Base-by-base conservation (phyloP, 2,797 vertebrate genomes). In the Chaetodon trifasciatus region DNA sequence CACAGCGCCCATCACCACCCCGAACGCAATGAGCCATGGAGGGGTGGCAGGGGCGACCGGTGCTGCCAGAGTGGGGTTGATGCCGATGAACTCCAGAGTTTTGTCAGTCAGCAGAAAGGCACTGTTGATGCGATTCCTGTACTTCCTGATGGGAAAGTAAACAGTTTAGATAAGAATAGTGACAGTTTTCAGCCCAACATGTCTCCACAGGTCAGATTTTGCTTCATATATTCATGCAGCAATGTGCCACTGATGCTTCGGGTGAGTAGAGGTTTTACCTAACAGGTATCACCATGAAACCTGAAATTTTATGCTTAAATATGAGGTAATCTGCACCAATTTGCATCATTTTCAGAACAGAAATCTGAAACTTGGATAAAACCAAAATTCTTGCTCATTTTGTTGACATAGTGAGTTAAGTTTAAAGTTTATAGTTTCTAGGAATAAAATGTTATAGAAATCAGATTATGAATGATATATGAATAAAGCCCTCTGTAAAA, bases 1-100 rank as follows among this genome's bases (percentile, higher is more conserved):
- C 47, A 96, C 92, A 0, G 56, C 0, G 0, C 95, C 92, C 3
- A 96, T 96, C 56, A 96, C 90, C 58, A 98, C 94, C 2, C 97
- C 98, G 15, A 99, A 99, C 39, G 91, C 85, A 32, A 99, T 96
- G 84, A 99, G 95, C 98, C 98, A 99, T 0, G 96, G 56, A 0
- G 92, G 93, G 35, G 97, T 95, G 55, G 91, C 58, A 0, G 95
- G 92, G 55, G 66, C 13, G 23, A 90, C 78, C 1, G 94, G 95
- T 11, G 95, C 0, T 0, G 66, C 78, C 75, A 99, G 80, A 1
- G 97, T 99, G 32, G 97, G 95, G 0, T 49, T 0, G 86, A 99
- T 94, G 28, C 95, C 96, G n/a, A 96, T 6, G 61, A 99, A 99
- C 91, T 99, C 97, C 91, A 99, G 89, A 0, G 93, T 97, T 8